These are phyloP conservation scores for Bellardia bayeri DNA, from an alignment of 2,888 invertebrate genomes.

Conservation along the genomic window DNA sequence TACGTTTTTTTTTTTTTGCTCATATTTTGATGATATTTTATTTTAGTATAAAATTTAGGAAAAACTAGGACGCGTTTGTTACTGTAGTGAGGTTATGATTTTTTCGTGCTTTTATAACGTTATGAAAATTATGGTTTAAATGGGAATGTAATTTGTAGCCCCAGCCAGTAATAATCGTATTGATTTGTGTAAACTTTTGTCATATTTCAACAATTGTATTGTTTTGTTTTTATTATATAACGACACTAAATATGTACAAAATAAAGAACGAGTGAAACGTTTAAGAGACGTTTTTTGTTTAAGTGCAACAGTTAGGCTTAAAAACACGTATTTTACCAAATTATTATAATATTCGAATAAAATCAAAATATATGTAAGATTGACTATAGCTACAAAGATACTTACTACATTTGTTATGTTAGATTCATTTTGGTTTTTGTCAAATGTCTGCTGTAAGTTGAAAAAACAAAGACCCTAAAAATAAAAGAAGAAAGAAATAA, in stretches of 20 bases:
- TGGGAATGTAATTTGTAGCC: conserved; percentile 33
- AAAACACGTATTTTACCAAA: conserved; percentile 67
- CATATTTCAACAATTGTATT: neutral
- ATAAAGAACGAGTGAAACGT: neutral
- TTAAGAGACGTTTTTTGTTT: conserved; percentile 6
- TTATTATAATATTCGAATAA: conserved; percentile 68
- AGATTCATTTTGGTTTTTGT: neutral
- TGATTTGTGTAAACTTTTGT: conserved; percentile 40
- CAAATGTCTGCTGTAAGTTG: neutral
- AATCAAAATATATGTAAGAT: conserved; percentile 49
- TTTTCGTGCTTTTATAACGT: neutral
- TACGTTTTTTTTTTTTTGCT: neutral
- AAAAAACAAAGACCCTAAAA: conserved; percentile 39
- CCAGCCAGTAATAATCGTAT: conserved; percentile 33
- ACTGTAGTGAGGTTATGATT: conserved; percentile 43
- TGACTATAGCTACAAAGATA: neutral
- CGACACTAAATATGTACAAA: neutral
- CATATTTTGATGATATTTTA: conserved; percentile 58
- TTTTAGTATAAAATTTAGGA: conserved; percentile 41
- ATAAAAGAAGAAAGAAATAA: conserved; percentile 23
- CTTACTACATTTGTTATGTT: neutral
- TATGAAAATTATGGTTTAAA: neutral
- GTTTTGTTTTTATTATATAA: neutral
- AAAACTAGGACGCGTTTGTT: conserved; percentile 15
- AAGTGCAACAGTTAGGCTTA: conserved; percentile 71